Conservation (phyloP, 1,140 invertebrate genomes). For the Trissolcus basalis region DNA sequence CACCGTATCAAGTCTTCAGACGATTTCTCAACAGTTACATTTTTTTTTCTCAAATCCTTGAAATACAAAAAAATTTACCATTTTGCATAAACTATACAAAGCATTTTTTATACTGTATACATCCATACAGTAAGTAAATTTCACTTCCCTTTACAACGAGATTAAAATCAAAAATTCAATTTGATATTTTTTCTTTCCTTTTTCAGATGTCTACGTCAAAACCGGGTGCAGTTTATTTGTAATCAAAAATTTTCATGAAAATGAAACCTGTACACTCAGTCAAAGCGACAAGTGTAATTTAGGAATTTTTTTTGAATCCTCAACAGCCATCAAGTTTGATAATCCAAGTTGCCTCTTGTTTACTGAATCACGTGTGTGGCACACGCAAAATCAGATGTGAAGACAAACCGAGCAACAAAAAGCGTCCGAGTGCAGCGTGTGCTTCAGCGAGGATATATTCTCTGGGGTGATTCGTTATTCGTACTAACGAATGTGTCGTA, state of each 20-base stretch:
- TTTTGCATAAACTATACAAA: too few relatives aligned
- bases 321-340: neutral
- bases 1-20: conserved; percentile 6
- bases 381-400: neutral
- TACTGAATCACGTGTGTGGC: conserved; percentile 20
- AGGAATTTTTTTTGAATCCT: neutral
- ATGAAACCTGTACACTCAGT: neutral
- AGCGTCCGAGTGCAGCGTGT: neutral
- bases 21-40: conserved; percentile 24
- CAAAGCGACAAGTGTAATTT: neutral
- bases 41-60: conserved; percentile 2
- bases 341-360: conserved; percentile 2
- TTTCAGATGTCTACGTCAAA: too few relatives aligned
- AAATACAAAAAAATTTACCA: too few relatives aligned
- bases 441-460: conserved; percentile 12
- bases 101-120: too few relatives aligned
- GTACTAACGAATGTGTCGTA: conserved; percentile 47
- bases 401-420: conserved; percentile 8
- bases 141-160: too few relatives aligned
- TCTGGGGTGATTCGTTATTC: conserved; percentile 46
- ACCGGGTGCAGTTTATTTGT: too few relatives aligned
- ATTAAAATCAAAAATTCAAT: too few relatives aligned
- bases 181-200: too few relatives aligned
- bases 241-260: too few relatives aligned
- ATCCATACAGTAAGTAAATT: too few relatives aligned